Percentiles rank a stretch among this genome's conserved stretches.
Evolutionary conservation across 1,140 invertebrate genomes (phyloP).

Genomic region (Pseudachorutes palmiensis): DNA sequence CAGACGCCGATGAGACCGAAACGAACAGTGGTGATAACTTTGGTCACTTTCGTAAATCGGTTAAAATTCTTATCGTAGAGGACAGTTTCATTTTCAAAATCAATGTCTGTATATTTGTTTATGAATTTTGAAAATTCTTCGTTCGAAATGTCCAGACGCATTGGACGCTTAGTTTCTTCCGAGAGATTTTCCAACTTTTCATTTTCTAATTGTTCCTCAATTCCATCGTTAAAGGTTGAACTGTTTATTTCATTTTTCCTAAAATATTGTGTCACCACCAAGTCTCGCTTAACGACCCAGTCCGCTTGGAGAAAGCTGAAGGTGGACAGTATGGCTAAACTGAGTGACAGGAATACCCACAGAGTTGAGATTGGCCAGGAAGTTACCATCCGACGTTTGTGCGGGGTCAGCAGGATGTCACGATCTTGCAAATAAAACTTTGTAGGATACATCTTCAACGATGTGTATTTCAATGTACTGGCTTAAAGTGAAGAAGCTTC

Average conservation of each 20-base stretch:
- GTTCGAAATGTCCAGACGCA: not conserved
- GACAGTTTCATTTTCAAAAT: not conserved
- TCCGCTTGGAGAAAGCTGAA: constrained; percentile 34
- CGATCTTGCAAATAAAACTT: no score
- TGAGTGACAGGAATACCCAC: constrained; percentile 28
- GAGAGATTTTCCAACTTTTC: not conserved
- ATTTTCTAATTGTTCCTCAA: not conserved
- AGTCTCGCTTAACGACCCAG: constrained; percentile 31
- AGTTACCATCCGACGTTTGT: constrained; percentile 18
- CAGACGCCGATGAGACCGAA: constrained; percentile 34
- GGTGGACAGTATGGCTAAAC: constrained; percentile 22
- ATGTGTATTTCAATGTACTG: no score
- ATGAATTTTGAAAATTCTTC: constrained; percentile 2
- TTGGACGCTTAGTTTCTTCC: not conserved
- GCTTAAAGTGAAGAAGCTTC: no score
- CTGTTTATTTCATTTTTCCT: not conserved
- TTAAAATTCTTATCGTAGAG: not conserved
- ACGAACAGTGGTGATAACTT: constrained; percentile 26
- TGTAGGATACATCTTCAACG: no score
- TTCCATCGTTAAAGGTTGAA: not conserved
- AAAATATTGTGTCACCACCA: constrained; percentile 24
- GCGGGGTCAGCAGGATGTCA: no score
- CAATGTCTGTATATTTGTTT: constrained; percentile 3
- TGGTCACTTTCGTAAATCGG: constrained; percentile 20
- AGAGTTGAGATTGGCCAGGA: constrained; percentile 29